Evolutionary conservation across 2,797 vertebrate species (phyloP).

Genomic region (Alcedo atthis): DNA sequence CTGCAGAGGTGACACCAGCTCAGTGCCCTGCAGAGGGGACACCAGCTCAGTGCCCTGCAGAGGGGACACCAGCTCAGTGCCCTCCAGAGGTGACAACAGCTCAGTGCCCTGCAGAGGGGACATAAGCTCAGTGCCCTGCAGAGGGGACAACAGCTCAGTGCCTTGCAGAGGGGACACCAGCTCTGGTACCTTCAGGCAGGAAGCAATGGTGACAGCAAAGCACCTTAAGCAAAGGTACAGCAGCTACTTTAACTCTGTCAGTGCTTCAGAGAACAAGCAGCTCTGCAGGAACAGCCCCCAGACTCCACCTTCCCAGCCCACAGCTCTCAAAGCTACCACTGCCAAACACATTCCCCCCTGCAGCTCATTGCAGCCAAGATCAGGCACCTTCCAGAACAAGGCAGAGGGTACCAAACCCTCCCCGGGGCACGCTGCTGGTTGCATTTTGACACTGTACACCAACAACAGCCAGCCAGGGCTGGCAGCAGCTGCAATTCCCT

Average conservation of each 20-base stretch:
- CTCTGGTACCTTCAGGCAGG: not conserved
- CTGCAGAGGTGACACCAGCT: not conserved
- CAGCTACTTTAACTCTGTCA: not conserved
- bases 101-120: too few relatives aligned
- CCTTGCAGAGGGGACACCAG: not conserved
- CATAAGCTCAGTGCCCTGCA: too few relatives aligned
- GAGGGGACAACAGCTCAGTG: too few relatives aligned
- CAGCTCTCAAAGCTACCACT: not conserved
- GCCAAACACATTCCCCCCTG: not conserved
- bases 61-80: too few relatives aligned
- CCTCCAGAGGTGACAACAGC: too few relatives aligned
- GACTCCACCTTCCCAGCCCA: not conserved
- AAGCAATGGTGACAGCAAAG: not conserved
- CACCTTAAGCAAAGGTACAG: accelerated
- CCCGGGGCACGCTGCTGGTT: not conserved
- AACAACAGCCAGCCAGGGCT: not conserved
- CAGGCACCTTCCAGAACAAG: not conserved
- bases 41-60: too few relatives aligned
- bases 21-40: too few relatives aligned
- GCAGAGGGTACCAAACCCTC: not conserved
- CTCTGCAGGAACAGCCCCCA: not conserved
- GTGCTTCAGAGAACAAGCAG: not conserved
- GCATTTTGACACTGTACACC: not conserved
- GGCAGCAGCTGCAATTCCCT: not conserved
- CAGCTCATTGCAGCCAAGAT: not conserved